These are phyloP conservation scores for Chrysopa pallens DNA, from an alignment of 1,140 invertebrate genomes.

Conservation along the genomic window DNA sequence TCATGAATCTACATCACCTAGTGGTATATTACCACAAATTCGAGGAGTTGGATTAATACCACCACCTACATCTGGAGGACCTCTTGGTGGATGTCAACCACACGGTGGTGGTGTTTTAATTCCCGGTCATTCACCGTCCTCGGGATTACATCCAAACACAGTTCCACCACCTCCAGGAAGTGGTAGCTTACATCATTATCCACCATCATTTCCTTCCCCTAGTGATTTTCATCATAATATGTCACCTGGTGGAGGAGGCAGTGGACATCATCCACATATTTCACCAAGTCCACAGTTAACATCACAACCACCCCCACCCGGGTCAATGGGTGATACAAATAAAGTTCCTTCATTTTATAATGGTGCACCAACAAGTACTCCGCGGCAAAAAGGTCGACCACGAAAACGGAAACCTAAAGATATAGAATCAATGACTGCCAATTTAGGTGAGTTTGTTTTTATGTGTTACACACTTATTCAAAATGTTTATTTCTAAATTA, in stretches of 20 bases:
- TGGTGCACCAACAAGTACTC: conserved; percentile 42
- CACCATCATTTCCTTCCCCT: conserved; percentile 21
- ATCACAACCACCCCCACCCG: conserved; percentile 19
- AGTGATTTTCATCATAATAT: background rate
- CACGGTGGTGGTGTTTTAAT: conserved; percentile 21
- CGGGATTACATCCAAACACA: conserved; percentile 30
- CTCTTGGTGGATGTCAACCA: conserved; percentile 8
- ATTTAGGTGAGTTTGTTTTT: conserved; percentile 51
- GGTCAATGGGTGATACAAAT: conserved; percentile 16
- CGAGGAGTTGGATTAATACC: conserved; percentile 32
- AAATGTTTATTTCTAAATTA: too few species aligned
- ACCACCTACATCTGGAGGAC: conserved; percentile 14
- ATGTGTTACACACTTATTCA: too few species aligned
- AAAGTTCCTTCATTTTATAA: conserved; percentile 51
- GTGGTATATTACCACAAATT: conserved; percentile 39
- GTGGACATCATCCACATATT: conserved; percentile 21
- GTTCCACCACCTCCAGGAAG: conserved; percentile 25
- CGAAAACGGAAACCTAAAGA: conserved; percentile 83
- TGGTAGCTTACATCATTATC: conserved; percentile 13
- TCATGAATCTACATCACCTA: conserved; percentile 26
- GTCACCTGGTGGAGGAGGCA: conserved; percentile 3
- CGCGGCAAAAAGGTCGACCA: conserved; percentile 77
- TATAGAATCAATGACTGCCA: conserved; percentile 64
- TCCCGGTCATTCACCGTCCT: conserved; percentile 32
- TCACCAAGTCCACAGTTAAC: conserved; percentile 21